Percentiles rank a stretch among this genome's conserved stretches.
These are phyloP conservation scores for Chrosomus eos DNA, from an alignment of 2,797 vertebrate genomes.

Conservation along the genomic window DNA sequence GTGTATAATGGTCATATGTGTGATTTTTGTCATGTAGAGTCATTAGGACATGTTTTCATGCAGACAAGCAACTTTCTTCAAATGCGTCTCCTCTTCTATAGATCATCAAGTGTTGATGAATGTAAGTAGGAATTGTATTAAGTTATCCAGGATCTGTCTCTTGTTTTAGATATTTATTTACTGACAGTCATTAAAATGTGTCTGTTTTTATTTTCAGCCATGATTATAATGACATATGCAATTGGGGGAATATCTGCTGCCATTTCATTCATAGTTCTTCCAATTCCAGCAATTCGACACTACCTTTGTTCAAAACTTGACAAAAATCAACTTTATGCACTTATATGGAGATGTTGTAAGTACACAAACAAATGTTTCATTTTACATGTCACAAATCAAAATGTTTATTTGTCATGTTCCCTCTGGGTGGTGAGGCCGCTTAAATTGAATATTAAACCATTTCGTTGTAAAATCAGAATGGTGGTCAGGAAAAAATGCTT, in stretches of 20 bases:
- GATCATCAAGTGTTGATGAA: constrained; percentile 12
- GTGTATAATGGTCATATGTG: neutral
- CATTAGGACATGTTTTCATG: constrained; percentile 7
- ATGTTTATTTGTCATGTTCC: neutral
- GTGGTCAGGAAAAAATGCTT: neutral
- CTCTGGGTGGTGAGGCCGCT: neutral
- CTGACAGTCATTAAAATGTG: neutral
- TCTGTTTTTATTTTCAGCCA: constrained; percentile 9
- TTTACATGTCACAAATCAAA: neutral
- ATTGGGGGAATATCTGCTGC: neutral
- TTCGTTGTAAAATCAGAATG: neutral
- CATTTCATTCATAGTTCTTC: constrained; percentile 29
- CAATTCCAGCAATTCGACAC: constrained; percentile 17
- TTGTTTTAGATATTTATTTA: neutral
- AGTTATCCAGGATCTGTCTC: neutral
- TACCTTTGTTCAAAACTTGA: neutral
- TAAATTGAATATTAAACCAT: neutral
- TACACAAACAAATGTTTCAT: neutral
- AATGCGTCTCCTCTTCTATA: constrained; percentile 24
- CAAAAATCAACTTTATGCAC: neutral
- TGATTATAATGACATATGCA: neutral
- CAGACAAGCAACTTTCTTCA: constrained; percentile 24
- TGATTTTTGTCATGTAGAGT: neutral
- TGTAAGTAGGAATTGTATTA: neutral
- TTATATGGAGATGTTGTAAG: constrained; percentile 35